Percentiles rank a stretch among this genome's conserved stretches.
Evolutionary conservation across 1,140 invertebrate genomes (phyloP).

Genomic region (Brachionus plicatilis): DNA sequence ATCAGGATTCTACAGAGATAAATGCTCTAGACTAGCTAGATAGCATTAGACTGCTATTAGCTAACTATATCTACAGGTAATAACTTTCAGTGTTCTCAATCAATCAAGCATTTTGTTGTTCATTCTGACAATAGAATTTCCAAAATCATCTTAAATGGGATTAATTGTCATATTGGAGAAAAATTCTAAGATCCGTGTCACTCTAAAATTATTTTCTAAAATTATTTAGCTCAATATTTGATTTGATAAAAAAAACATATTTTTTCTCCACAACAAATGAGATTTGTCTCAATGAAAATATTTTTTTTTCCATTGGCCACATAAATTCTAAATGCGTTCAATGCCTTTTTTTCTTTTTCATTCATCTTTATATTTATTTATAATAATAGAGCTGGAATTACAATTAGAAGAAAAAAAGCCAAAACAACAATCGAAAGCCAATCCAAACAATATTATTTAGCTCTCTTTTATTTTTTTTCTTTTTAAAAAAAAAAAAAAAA

Average conservation of each 20-base stretch:
- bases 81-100: conserved; percentile 10
- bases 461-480: background rate
- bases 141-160: conserved; percentile 28
- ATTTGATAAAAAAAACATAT: background rate
- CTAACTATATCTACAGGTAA: conserved; percentile 5
- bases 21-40: conserved; percentile 17
- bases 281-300: background rate
- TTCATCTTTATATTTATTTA: background rate
- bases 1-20: conserved; percentile 21
- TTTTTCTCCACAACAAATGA: background rate
- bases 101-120: conserved; percentile 36
- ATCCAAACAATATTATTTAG: background rate
- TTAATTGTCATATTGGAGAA: conserved; percentile 12
- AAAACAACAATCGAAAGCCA: conserved; percentile 2
- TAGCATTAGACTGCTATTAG: conserved; percentile 19
- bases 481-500: too few relatives aligned
- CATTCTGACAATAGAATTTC: conserved; percentile 18
- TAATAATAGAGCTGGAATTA: background rate
- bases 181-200: conserved; percentile 8
- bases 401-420: background rate
- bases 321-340: background rate
- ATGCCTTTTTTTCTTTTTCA: background rate
- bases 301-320: background rate
- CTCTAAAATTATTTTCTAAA: background rate
- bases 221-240: background rate